Evolutionary conservation across 2,888 invertebrate genomes (phyloP).

Genomic region (Lacanobia oleracea): DNA sequence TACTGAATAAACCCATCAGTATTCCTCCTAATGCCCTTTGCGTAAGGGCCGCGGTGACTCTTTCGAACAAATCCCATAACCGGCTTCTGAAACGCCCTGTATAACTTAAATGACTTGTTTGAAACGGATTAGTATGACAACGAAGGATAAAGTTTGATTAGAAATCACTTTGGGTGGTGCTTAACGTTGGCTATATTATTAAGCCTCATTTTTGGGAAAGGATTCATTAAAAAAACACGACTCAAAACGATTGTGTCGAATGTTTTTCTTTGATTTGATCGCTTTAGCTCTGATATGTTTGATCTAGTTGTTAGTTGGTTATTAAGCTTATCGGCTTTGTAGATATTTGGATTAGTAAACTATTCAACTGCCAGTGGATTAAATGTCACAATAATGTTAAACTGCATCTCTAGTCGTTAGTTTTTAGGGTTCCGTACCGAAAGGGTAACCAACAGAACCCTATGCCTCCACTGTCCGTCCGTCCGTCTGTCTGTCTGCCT

Average conservation of each 20-base stretch:
- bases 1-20: no score
- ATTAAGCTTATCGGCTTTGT: not conserved
- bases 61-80: no score
- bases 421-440: no score
- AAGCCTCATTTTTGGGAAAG: conserved; percentile 4
- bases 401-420: no score
- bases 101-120: conserved; percentile 64
- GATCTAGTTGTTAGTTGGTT: not conserved
- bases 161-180: conserved; percentile 26
- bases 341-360: not conserved
- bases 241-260: not conserved
- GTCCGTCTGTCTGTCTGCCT: no score
- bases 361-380: not conserved
- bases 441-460: no score
- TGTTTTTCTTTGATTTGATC: conserved; percentile 12
- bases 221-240: not conserved
- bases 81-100: not conserved
- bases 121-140: conserved; percentile 47
- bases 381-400: no score
- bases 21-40: no score
- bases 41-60: no score
- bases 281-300: not conserved
- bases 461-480: no score
- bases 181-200: conserved; percentile 6
- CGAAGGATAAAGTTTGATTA: conserved; percentile 49